phyloP scores from a whole-genome alignment of 2,113 vertebrate species.

The Chunga burmeisteri region DNA sequence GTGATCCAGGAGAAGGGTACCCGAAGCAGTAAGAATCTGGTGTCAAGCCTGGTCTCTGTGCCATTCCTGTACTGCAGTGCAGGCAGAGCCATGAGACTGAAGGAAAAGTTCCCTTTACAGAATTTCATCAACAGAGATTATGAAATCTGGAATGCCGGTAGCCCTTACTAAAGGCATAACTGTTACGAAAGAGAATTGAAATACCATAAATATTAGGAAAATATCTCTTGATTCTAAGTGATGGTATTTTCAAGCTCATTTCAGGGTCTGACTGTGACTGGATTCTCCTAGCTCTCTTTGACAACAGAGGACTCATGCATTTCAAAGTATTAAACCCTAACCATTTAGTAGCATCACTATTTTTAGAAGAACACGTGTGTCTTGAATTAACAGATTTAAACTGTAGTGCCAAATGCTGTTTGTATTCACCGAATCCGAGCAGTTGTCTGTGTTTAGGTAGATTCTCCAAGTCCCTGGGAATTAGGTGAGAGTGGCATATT shows the following conservation, averaged over 20 bases:
- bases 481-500: not conserved
- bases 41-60: not conserved
- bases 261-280: not conserved
- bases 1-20: not conserved
- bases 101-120: not conserved
- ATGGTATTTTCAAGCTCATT: not conserved
- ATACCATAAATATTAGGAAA: not conserved
- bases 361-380: not conserved
- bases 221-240: not conserved
- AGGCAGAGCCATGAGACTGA: not conserved
- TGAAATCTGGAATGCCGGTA: not conserved
- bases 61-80: not conserved
- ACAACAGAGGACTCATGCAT: not conserved
- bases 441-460: not conserved
- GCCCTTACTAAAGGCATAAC: not conserved
- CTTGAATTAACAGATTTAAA: not conserved
- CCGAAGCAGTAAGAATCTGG: not conserved
- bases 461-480: not conserved
- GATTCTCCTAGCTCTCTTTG: not conserved
- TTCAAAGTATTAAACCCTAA: not conserved
- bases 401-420: not conserved
- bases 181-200: not conserved
- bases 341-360: fast-evolving
- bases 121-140: not conserved
- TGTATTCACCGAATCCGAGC: not conserved